Evolutionary conservation across 2,888 invertebrate genomes (phyloP).

Genomic region (Nymphalis c-album): DNA sequence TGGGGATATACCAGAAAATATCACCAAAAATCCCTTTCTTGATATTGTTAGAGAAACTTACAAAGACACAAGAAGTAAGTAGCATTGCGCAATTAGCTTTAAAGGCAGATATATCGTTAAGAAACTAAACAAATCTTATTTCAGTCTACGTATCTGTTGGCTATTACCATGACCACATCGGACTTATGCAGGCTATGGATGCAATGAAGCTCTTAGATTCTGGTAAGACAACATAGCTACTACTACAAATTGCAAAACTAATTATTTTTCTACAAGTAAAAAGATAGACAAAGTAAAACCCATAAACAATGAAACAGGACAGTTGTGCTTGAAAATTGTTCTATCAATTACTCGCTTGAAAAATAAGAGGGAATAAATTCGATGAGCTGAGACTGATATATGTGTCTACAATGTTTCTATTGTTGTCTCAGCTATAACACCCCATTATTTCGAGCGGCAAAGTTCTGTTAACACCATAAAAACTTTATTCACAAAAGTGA

Average conservation of each 20-base stretch:
- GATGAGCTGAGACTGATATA: conserved; percentile 49
- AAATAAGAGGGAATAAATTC: conserved; percentile 36
- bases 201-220: conserved; percentile 89
- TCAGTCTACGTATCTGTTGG: conserved; percentile 96
- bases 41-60: conserved; percentile 91
- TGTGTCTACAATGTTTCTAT: conserved; percentile 61
- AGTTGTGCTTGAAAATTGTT: conserved; percentile 1
- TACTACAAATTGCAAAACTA: neutral
- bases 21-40: conserved; percentile 92
- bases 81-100: neutral
- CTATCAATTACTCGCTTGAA: conserved; percentile 33
- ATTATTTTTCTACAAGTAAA: neutral
- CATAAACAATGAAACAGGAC: conserved; percentile 19
- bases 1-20: conserved; percentile 83
- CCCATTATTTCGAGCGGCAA: conserved; percentile 48
- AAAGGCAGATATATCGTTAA: neutral
- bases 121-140: conserved; percentile 38
- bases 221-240: conserved; percentile 74
- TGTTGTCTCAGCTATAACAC: conserved; percentile 53
- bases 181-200: conserved; percentile 93
- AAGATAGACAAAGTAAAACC: conserved; percentile 10
- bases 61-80: conserved; percentile 93
- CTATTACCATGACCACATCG: conserved; percentile 94
- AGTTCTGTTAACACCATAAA: conserved; percentile 33
- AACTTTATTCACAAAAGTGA: neutral